A percentile compares a stretch with the other conserved stretches of the same genome.
These are phyloP conservation scores for Ceratitis capitata DNA, from an alignment of 1,140 invertebrate species.

Conservation along the genomic window DNA sequence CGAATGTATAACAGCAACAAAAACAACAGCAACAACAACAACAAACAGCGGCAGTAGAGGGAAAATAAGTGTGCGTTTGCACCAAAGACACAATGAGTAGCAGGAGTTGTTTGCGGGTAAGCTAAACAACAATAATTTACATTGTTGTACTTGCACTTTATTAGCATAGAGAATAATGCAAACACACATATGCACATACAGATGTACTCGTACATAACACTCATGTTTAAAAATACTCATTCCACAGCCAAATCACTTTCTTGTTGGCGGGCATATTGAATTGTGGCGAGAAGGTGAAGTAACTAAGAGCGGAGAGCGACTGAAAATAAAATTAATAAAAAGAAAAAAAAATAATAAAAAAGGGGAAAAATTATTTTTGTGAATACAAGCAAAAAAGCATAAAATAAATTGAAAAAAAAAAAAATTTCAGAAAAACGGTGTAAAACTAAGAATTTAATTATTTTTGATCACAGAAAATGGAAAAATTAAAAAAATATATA, in stretches of 20 bases:
- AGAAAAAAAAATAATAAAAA: not conserved
- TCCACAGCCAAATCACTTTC: conserved; percentile 24
- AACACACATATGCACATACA: too few relatives aligned
- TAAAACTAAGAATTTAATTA: too few relatives aligned
- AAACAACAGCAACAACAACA: too few relatives aligned
- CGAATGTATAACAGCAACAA: not conserved
- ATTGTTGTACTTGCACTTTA: conserved; percentile 33
- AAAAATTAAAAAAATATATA: too few relatives aligned
- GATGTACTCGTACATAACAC: too few relatives aligned
- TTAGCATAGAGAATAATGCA: not conserved
- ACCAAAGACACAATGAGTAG: not conserved
- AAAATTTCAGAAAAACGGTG: not conserved
- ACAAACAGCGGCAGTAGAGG: not conserved
- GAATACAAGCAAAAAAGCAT: not conserved
- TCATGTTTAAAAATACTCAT: conserved; percentile 23
- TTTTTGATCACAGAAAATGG: too few relatives aligned
- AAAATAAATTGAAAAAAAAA: not conserved
- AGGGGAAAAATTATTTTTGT: too few relatives aligned
- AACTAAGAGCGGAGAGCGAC: not conserved
- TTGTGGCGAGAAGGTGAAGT: too few relatives aligned
- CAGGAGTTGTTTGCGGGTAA: not conserved
- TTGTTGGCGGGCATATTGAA: not conserved
- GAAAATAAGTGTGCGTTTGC: not conserved
- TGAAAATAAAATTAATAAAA: not conserved
- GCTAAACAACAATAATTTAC: not conserved